Evolutionary conservation across 1,140 invertebrate species (phyloP).

Genomic region (Listronotus bonariensis): DNA sequence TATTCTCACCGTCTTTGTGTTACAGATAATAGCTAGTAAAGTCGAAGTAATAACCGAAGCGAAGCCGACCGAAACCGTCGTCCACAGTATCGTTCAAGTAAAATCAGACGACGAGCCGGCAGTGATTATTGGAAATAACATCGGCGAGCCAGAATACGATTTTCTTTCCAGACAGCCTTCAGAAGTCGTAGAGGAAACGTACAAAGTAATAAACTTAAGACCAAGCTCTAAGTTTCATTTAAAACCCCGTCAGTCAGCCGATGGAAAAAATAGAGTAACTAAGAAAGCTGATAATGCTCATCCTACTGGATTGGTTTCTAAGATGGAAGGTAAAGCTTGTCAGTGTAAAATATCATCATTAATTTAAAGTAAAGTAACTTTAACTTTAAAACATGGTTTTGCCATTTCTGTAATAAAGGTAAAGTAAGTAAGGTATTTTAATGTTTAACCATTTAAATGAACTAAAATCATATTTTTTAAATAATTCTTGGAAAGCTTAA

Average conservation of each 20-base stretch:
- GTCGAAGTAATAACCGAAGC: conserved; percentile 57
- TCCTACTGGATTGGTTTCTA: conserved; percentile 78
- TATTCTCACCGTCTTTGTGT: too few relatives aligned
- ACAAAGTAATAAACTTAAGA: conserved; percentile 60
- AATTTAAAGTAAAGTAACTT: too few relatives aligned
- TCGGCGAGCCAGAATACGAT: conserved; percentile 80
- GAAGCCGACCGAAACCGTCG: conserved; percentile 45
- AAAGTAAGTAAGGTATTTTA: too few relatives aligned
- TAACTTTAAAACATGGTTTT: too few relatives aligned
- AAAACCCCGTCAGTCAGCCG: conserved; percentile 60
- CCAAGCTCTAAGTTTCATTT: conserved; percentile 55
- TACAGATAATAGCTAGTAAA: conserved; percentile 55
- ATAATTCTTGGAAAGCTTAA: too few relatives aligned
- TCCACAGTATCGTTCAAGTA: conserved; percentile 60
- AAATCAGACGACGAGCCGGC: conserved; percentile 53
- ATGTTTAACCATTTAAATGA: too few relatives aligned
- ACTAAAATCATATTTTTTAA: too few relatives aligned
- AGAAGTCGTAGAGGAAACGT: conserved; percentile 63
- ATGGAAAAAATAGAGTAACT: conserved; percentile 54
- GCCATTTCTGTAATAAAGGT: too few relatives aligned
- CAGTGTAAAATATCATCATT: too few relatives aligned
- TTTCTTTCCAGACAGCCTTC: conserved; percentile 80
- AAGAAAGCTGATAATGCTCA: conserved; percentile 63
- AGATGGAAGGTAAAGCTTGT: conserved; percentile 70
- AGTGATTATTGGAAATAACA: conserved; percentile 66